A percentile compares a stretch with the other conserved stretches of the same genome.
Evolutionary conservation across 2,888 invertebrate species (phyloP).

Genomic region (Epiblema foenella): DNA sequence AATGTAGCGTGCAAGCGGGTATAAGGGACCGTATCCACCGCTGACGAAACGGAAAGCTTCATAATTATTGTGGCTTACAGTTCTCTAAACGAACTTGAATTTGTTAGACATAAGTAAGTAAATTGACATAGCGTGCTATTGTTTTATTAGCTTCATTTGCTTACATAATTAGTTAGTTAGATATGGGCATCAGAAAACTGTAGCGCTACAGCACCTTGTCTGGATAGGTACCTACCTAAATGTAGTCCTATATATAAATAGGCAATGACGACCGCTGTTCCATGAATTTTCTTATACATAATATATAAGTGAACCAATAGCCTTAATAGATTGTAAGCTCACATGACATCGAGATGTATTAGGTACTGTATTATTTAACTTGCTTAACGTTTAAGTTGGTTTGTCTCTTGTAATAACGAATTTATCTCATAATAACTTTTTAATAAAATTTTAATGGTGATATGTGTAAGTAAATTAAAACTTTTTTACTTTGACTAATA

Average conservation of each 20-base stretch:
- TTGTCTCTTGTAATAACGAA: not conserved
- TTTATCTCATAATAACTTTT: not conserved
- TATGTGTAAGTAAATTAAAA: too few species aligned
- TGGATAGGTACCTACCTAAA: not conserved
- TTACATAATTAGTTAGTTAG: not conserved
- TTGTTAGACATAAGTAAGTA: not conserved
- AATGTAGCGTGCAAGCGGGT: conserved; percentile 40
- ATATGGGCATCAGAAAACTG: too few species aligned
- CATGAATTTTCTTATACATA: too few species aligned
- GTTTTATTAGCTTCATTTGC: not conserved
- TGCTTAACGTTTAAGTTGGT: not conserved
- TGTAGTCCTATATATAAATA: not conserved
- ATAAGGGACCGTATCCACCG: not conserved
- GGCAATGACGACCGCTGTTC: not conserved
- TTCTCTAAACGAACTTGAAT: not conserved
- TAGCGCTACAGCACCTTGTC: too few species aligned
- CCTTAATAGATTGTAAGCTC: not conserved
- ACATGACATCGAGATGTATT: not conserved
- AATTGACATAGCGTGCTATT: not conserved
- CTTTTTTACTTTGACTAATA: not conserved
- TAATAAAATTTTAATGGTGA: too few species aligned
- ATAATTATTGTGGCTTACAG: not conserved
- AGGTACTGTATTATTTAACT: not conserved
- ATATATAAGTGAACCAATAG: too few species aligned
- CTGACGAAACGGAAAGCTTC: conserved; percentile 5